Percentiles rank a stretch among this genome's conserved stretches.
Conservation (phyloP, 2,888 invertebrate genomes). For the Carabus problematicus region DNA sequence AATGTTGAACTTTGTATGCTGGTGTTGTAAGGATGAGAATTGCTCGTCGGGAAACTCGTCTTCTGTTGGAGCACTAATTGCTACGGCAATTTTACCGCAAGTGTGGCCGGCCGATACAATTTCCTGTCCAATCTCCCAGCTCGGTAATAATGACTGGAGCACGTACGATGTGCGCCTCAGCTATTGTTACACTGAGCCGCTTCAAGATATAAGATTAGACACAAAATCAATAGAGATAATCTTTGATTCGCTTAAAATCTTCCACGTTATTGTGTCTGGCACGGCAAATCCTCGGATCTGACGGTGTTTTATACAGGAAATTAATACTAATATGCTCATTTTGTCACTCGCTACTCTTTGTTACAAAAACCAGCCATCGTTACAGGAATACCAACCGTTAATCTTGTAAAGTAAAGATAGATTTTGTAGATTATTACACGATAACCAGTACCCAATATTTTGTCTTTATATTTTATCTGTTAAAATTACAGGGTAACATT, state of each 20-base stretch:
- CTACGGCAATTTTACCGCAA: conserved; percentile 41
- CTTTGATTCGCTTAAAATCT: conserved; percentile 56
- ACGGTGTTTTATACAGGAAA: too few relatives aligned
- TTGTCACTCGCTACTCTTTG: too few relatives aligned
- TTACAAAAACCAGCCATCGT: too few relatives aligned
- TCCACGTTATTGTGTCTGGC: conserved; percentile 37
- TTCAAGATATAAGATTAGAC: conserved; percentile 51
- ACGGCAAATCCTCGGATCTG: too few relatives aligned
- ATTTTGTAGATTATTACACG: too few relatives aligned
- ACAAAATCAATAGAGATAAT: conserved; percentile 57
- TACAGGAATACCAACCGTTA: too few relatives aligned
- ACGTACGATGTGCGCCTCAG: conserved; percentile 15
- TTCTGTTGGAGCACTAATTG: conserved; percentile 30
- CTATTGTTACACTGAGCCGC: conserved; percentile 29
- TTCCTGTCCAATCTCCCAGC: conserved; percentile 35
- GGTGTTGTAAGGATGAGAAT: conserved; percentile 7
- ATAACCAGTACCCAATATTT: too few relatives aligned
- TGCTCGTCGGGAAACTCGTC: conserved; percentile 8
- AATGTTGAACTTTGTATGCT: too few relatives aligned
- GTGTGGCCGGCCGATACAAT: conserved; percentile 42
- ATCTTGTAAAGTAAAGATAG: too few relatives aligned
- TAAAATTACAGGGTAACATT: too few relatives aligned
- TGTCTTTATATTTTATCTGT: too few relatives aligned
- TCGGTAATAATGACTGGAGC: conserved; percentile 26
- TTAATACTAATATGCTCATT: too few relatives aligned